These are phyloP conservation scores for Trichechus manatus DNA, from an alignment of 2,113 vertebrate genomes.

Conservation along the genomic window DNA sequence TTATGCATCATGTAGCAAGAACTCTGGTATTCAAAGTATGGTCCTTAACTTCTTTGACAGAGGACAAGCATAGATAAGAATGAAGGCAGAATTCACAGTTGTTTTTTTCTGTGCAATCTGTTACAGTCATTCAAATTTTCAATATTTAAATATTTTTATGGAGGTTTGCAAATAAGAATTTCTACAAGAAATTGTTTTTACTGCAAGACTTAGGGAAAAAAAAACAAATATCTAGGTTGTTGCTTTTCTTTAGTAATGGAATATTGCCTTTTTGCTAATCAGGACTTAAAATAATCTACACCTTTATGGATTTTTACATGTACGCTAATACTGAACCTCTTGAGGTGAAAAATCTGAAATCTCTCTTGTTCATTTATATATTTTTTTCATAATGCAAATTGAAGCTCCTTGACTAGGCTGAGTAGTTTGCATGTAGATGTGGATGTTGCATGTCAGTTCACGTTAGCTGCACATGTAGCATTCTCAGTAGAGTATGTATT, in stretches of 20 bases:
- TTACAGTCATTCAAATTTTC: not conserved
- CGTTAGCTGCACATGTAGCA: not conserved
- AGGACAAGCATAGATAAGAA: not conserved
- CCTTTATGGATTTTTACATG: conserved; percentile 16
- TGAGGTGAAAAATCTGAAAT: not conserved
- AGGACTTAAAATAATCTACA: conserved; percentile 41
- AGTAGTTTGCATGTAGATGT: not conserved
- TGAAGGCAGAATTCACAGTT: not conserved
- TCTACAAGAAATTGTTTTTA: conserved; percentile 54
- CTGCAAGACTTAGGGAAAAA: not conserved
- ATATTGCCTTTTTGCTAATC: conserved; percentile 36
- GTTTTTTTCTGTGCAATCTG: not conserved
- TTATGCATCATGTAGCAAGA: not conserved
- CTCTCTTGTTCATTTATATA: not conserved
- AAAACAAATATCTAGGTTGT: not conserved
- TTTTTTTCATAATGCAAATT: not conserved
- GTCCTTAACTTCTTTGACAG: not conserved
- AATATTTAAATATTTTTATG: not conserved
- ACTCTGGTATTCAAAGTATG: not conserved
- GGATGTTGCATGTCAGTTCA: not conserved
- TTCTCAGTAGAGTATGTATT: not conserved
- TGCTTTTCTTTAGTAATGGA: not conserved
- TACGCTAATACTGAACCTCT: not conserved
- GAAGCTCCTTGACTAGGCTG: not conserved
- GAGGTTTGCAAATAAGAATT: conserved; percentile 49